These are phyloP conservation scores for Catharus minimus DNA, from an alignment of 2,113 vertebrate genomes.

Conservation along the genomic window DNA sequence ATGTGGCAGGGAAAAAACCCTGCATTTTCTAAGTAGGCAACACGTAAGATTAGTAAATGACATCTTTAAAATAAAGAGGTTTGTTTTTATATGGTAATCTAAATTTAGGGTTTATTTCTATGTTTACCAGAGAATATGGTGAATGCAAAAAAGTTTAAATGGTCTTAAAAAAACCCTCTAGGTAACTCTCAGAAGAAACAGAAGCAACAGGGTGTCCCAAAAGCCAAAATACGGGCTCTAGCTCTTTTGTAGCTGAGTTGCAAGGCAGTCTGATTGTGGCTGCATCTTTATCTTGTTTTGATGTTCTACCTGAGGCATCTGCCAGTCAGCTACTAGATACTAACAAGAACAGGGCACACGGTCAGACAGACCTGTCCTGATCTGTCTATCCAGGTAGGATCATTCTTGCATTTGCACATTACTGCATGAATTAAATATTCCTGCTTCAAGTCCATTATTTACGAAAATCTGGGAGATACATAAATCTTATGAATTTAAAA, in stretches of 20 bases:
- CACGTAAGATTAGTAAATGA: not conserved
- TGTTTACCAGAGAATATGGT: not conserved
- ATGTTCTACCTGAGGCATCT: not conserved
- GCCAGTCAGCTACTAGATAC: not conserved
- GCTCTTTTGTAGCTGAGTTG: not conserved
- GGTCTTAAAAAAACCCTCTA: not conserved
- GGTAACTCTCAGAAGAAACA: not conserved
- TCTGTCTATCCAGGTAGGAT: not conserved
- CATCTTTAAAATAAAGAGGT: not conserved
- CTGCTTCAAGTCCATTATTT: not conserved
- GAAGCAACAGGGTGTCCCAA: not conserved
- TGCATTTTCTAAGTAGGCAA: not conserved
- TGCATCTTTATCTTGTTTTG: not conserved
- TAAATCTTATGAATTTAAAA: not conserved
- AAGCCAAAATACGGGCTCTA: not conserved
- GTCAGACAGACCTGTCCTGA: not conserved
- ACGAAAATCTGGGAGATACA: not conserved
- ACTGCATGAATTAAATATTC: not conserved
- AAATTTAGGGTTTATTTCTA: not conserved
- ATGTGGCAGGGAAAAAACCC: rapidly evolving
- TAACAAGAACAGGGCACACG: not conserved
- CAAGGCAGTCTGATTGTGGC: not conserved
- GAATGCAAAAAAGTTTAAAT: not conserved
- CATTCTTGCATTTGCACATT: not conserved
- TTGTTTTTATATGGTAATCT: not conserved